Base-by-base conservation (phyloP, 2,888 invertebrate genomes). In the Epirrita christyi region DNA sequence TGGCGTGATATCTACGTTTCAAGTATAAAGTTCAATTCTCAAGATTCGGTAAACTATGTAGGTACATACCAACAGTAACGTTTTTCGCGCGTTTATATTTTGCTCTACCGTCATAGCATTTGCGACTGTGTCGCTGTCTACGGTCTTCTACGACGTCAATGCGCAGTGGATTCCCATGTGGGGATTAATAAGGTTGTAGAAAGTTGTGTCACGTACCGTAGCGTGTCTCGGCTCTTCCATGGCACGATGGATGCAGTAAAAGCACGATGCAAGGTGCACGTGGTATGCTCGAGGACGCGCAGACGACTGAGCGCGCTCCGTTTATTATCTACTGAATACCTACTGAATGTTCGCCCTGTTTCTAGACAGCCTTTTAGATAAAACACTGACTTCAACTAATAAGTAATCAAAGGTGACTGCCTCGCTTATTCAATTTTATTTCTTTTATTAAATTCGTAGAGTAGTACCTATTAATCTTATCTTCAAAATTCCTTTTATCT, bases 21-120 rank as follows among this genome's bases (percentile, higher is more conserved):
- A 73, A 81, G 88, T 86, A 70, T 89, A 89, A 88, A 90, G 90
- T 89, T 89, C 89, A 89, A 70, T 75, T 77, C 72, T 67, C 73
- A 73, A 77, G 70, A 75, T 68, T 68, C 68, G 61, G 65, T 73
- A 70, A 74, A 21, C 2, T 4, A 21, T 4, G 2, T 21, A 21
- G 4, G 4, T 21, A 21, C 21, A 2, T 21, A n/a, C n/a, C n/a
- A n/a, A 70, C 71, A 64, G 63, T 61, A 63, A 64, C 21, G 21
- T 59, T 65, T 72, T 73, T 72, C 67, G 73, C 74, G 73, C 67
- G 71, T 63, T 68, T 44, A 43, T 58, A 56, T 44, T 56, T 50
- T 45, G 38, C 32, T 21, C 21, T 21, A 21, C 4, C 21, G 21
- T 21, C 21, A 21, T 21, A 50, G 36, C 45, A 54, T 51, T 4